Conservation (phyloP, 2,797 vertebrate species). For the Myripristis jacobus region DNA sequence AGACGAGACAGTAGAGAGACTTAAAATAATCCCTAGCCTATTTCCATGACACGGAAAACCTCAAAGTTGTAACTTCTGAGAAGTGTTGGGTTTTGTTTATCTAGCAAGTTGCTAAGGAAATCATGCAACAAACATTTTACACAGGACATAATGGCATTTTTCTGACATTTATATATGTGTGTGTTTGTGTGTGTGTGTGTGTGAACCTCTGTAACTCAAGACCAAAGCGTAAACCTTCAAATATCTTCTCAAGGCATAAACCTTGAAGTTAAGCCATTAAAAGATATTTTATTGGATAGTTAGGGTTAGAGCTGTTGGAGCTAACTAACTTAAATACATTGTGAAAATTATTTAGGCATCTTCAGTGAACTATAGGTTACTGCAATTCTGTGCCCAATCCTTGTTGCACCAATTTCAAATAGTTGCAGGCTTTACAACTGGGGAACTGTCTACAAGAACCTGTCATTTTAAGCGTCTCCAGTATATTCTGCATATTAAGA, state of each 20-base stretch:
- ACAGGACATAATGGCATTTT: too few relatives aligned
- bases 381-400: neutral
- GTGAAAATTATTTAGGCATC: neutral
- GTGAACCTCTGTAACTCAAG: too few relatives aligned
- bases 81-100: neutral
- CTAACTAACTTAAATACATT: neutral
- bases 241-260: neutral
- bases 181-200: too few relatives aligned
- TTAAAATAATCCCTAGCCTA: neutral
- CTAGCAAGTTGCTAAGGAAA: neutral
- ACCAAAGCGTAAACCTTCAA: neutral
- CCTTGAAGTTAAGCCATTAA: too few relatives aligned
- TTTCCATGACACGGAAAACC: neutral
- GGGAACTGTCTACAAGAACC: slow-evolving; percentile 6
- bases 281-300: too few relatives aligned
- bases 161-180: too few relatives aligned
- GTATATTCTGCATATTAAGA: slow-evolving; percentile 22
- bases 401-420: neutral
- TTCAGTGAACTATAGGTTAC: neutral
- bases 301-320: neutral
- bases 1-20: slow-evolving; percentile 3
- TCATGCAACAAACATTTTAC: neutral
- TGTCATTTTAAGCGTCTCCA: slow-evolving; percentile 12
- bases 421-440: slow-evolving; percentile 12
- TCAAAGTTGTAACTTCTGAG: neutral